Evolutionary conservation across 1,140 invertebrate genomes (phyloP).

Genomic region (Drosophila sturtevanti): DNA sequence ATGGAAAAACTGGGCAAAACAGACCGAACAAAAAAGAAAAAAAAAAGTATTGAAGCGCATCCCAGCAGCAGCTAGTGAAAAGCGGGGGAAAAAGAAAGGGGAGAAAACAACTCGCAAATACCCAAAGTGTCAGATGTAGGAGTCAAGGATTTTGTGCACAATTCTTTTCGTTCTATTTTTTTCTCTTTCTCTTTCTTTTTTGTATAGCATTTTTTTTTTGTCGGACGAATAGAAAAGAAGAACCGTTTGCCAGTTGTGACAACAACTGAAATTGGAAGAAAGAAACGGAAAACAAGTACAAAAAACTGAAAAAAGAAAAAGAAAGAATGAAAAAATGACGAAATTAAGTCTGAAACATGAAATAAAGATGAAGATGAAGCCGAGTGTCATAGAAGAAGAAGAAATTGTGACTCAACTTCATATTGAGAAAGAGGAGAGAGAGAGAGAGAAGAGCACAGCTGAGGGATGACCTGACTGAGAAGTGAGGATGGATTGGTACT

Average conservation of each 20-base stretch:
- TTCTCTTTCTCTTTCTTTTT: constrained; percentile 29
- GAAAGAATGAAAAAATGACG: constrained; percentile 33
- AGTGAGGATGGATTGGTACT: neutral
- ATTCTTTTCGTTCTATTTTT: constrained; percentile 31
- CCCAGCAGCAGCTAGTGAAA: constrained; percentile 9
- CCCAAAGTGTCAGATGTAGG: constrained; percentile 67
- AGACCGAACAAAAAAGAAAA: constrained; percentile 19
- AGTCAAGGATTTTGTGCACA: constrained; percentile 63
- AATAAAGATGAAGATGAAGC: constrained; percentile 78
- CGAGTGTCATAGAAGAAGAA: constrained; percentile 65
- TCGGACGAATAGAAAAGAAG: constrained; percentile 31
- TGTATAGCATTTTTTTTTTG: neutral
- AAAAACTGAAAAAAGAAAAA: neutral
- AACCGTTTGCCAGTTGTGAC: constrained; percentile 53
- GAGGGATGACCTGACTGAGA: no score
- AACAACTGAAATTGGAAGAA: constrained; percentile 60
- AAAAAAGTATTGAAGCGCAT: constrained; percentile 45
- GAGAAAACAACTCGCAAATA: constrained; percentile 35
- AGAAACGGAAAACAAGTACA: neutral
- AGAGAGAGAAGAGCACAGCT: neutral
- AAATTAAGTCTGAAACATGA: constrained; percentile 72
- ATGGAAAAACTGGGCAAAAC: constrained; percentile 19
- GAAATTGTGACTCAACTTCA: constrained; percentile 30
- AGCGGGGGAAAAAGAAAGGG: constrained; percentile 2
- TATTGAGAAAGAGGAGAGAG: neutral